Evolutionary conservation across 1,140 invertebrate species (phyloP).

Genomic region (Andricus grossulariae): DNA sequence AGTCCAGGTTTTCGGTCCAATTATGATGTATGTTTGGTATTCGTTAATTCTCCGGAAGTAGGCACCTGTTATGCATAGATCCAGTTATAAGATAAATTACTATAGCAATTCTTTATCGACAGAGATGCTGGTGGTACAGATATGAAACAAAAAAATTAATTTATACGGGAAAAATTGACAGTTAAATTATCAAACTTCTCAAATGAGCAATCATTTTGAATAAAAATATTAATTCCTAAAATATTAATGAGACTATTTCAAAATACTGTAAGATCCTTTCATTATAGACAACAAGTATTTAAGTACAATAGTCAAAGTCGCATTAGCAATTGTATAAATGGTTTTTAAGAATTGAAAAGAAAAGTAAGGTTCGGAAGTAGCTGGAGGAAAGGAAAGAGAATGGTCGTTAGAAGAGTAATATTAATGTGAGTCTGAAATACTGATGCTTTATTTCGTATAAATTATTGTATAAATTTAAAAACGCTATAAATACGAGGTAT

Average conservation of each 20-base stretch:
- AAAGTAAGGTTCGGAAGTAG: neutral
- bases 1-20: neutral
- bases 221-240: too few relatives aligned
- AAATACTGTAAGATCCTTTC: too few relatives aligned
- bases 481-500: slow-evolving; percentile 70
- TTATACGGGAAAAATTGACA: slow-evolving; percentile 1
- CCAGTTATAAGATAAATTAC: neutral
- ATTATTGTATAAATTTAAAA: slow-evolving; percentile 78
- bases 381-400: neutral
- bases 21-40: neutral
- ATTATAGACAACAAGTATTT: too few relatives aligned
- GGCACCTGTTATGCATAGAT: neutral
- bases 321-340: too few relatives aligned
- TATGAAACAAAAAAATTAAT: neutral
- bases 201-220: too few relatives aligned
- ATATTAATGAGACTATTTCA: too few relatives aligned
- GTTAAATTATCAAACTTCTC: neutral
- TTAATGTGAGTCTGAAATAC: slow-evolving; percentile 73
- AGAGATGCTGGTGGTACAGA: neutral
- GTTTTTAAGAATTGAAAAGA: neutral
- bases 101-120: neutral
- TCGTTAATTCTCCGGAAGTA: slow-evolving; percentile 3
- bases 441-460: slow-evolving; percentile 78
- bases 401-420: slow-evolving; percentile 35
- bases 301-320: too few relatives aligned